Base-by-base conservation (phyloP, 2,888 invertebrate genomes). In the Apamea anceps region DNA sequence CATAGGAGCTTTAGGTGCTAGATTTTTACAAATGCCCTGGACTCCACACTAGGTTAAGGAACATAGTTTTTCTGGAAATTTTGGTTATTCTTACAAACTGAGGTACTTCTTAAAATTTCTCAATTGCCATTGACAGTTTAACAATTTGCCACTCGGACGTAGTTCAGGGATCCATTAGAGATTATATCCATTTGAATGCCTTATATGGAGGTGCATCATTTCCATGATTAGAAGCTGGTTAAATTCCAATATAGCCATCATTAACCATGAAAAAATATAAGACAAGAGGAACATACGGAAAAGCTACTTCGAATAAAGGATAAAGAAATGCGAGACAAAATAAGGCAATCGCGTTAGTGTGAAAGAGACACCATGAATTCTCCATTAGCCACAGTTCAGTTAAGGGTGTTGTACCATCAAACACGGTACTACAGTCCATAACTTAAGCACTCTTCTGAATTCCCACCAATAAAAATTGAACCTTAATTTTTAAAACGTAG, bases 321-420 rank as follows among this genome's bases (percentile, higher is more conserved):
- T 72, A n/a, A 66, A 80, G 13, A 84, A 74, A 54, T 62, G 65
- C 21, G 62, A 72, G 65, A 78, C 0, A 66, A 73, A 75, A 82
- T 75, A 77, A 32, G 25, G 25, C 32, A 37, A 73, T 42, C 13
- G 42, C 12, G 21, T 70, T 25, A 66, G 83, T 70, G 75, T n/a
- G 68, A 82, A 66, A 85, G 77, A 66, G 77, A 85, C 72, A 68
- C 42, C 28, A 79, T 79, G 63, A 76, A 67, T 79, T 75, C 54
- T 66, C 70, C 66, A 86, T 85, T 79, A 82, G 70, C 60, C 65
- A 86, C 68, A 74, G 78, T 78, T 74, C 62, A 72, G 68, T 82
- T 76, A 67, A 82, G 71, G 21, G 48, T 85, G 57, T 78, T 73
- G 70, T 73, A 63, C 25, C 63, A 82, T 66, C 82, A 86, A 82